Conservation (phyloP, 2,113 vertebrate genomes). For the Tachysurus fulvidraco region DNA sequence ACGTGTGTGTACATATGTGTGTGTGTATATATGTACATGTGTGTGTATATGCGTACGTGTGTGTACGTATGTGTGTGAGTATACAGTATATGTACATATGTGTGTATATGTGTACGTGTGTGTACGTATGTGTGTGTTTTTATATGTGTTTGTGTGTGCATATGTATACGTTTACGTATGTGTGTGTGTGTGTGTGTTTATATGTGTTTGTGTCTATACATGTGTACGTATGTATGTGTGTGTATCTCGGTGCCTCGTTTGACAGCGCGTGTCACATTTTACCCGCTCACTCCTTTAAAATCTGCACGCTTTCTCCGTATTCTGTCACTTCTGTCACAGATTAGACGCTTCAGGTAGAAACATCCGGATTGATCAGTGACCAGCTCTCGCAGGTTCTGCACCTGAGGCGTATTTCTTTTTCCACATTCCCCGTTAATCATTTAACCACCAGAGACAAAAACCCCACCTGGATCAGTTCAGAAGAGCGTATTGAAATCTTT, state of each 20-base stretch:
- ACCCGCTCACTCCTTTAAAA: neutral
- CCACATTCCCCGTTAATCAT: neutral
- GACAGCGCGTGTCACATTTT: neutral
- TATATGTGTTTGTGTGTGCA: no score
- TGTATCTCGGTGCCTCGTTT: neutral
- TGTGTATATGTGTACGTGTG: no score
- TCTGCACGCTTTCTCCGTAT: neutral
- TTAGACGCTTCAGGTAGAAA: constrained; percentile 32
- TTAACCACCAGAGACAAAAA: neutral
- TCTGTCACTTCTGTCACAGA: constrained; percentile 40
- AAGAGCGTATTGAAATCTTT: constrained; percentile 7
- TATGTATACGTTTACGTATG: no score
- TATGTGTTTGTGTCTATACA: neutral
- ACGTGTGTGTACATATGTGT: no score
- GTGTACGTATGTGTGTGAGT: no score
- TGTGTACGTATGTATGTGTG: neutral
- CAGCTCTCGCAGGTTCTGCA: constrained; percentile 2
- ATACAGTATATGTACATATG: no score
- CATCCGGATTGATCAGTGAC: constrained; percentile 36
- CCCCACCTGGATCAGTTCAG: constrained; percentile 1
- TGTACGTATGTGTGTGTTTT: no score
- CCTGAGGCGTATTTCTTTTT: neutral
- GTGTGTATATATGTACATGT: no score
- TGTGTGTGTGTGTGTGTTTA: neutral
- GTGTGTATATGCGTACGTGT: no score